Evolutionary conservation across 1,140 invertebrate species (phyloP), one percentile per base, ranked within the genome.

Genomic region (Philopotamus ludificatus): DNA sequence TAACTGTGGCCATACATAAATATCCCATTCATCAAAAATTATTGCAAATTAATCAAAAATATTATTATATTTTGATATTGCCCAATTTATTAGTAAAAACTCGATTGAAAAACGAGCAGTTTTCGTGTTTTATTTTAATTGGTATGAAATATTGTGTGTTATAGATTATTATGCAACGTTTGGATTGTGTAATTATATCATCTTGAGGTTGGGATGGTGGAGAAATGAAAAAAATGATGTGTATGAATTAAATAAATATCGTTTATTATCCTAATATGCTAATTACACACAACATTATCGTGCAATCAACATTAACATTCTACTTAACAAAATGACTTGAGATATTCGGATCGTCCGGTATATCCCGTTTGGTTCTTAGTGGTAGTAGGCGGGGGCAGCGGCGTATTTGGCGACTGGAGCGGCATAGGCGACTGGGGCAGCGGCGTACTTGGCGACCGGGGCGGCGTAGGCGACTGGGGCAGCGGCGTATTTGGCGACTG

Each of bases 401-500:
- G 57, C 79, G 15, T 76, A 70, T 26, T 58, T 70, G 22, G 73
- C 72, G 47, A 72, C 70, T 23, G 71, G 66, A 50, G 60, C 58
- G 53, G 64, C 62, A 54, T 66, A 66, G 63, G 64, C 62, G n/a
- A 68, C n/a, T n/a, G n/a, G 59, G 3, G 65, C 50, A 16, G 72
- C 65, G 60, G 64, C 62, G 10, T 72, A 60, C 49, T 68, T 66
- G 63, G 71, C 71, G 28, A 70, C 34, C 23, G 76, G 73, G 67
- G 76, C n/a, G n/a, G n/a, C 73, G 18, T 50, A 44, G 44, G 76
- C 68, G 63, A 74, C 70, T 21, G 59, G 70, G 3, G 74, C 54
- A 16, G 72, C 65, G 60, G 64, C 62, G 10, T 72, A 60, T 50
- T 68, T 66, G 63, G 71, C 71, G 28, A 70, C 34, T 23, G 76